phyloP scores from a whole-genome alignment of 2,113 vertebrate species.

The Oryzias celebensis region DNA sequence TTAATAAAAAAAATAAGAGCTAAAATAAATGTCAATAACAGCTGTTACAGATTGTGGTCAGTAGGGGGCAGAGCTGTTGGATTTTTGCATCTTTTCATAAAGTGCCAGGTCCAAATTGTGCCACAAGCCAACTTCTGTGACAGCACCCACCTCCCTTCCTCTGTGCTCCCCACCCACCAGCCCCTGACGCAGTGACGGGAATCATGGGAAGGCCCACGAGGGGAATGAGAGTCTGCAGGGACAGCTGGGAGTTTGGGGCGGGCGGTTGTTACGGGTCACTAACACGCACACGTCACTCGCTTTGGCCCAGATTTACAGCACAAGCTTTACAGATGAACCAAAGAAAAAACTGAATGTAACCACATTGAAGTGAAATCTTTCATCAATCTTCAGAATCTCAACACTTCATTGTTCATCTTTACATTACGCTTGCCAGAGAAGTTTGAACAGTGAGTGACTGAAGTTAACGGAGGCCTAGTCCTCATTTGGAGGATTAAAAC shows the following conservation, averaged over 20 bases:
- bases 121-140: conserved; percentile 53
- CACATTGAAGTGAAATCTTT: conserved; percentile 5
- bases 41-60: conserved; percentile 37
- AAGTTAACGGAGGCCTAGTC: conserved; percentile 65
- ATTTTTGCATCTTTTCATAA: conserved; percentile 4
- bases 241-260: conserved; percentile 43
- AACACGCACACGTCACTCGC: conserved; percentile 30
- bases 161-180: conserved; percentile 23
- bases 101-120: conserved; percentile 33
- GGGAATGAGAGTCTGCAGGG: conserved; percentile 39
- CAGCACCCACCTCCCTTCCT: conserved; percentile 24
- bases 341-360: conserved; percentile 8
- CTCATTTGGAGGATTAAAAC: conserved; percentile 61
- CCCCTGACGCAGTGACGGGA: conserved; percentile 30
- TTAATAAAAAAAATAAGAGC: too few relatives aligned
- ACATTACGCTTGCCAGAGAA: conserved; percentile 49
- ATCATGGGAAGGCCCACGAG: conserved; percentile 48
- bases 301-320: conserved; percentile 26
- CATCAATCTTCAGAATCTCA: conserved; percentile 26
- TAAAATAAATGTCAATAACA: not conserved
- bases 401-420: conserved; percentile 11
- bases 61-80: conserved; percentile 51
- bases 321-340: conserved; percentile 10
- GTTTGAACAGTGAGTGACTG: conserved; percentile 52
- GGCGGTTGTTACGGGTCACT: conserved; percentile 6